Evolutionary conservation across 2,888 invertebrate species (phyloP).

Genomic region (Polia nebulosa): DNA sequence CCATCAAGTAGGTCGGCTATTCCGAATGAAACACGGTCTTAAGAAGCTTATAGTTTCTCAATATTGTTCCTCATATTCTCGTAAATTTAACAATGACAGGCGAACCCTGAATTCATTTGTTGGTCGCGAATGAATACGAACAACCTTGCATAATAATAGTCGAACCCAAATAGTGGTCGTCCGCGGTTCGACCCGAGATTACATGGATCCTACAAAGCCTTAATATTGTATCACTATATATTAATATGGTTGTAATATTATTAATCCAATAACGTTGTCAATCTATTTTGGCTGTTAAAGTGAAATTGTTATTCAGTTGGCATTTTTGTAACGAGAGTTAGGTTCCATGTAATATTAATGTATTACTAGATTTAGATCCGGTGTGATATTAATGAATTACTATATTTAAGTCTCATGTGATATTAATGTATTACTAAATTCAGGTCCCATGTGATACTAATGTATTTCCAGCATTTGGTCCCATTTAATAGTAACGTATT

Average conservation of each 20-base stretch:
- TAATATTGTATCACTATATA: conserved; percentile 49
- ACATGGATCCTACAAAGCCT: conserved; percentile 51
- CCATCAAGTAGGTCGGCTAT: neutral
- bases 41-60: conserved; percentile 40
- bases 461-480: too few relatives aligned
- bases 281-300: conserved; percentile 25
- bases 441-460: too few relatives aligned
- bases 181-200: conserved; percentile 45
- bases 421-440: too few relatives aligned
- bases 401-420: too few relatives aligned
- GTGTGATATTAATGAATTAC: too few relatives aligned
- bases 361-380: neutral
- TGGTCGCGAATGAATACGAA: conserved; percentile 54
- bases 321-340: conserved; percentile 23
- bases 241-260: conserved; percentile 49
- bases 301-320: conserved; percentile 26
- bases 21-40: conserved; percentile 13
- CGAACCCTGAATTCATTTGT: conserved; percentile 54
- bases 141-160: conserved; percentile 52
- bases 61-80: conserved; percentile 46
- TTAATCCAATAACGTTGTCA: conserved; percentile 54
- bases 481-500: too few relatives aligned
- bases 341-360: neutral
- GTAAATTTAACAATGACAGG: conserved; percentile 61
- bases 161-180: conserved; percentile 50